Conservation (phyloP, 92 coral and sea anemone species). For the Pocillopora grandis region DNA sequence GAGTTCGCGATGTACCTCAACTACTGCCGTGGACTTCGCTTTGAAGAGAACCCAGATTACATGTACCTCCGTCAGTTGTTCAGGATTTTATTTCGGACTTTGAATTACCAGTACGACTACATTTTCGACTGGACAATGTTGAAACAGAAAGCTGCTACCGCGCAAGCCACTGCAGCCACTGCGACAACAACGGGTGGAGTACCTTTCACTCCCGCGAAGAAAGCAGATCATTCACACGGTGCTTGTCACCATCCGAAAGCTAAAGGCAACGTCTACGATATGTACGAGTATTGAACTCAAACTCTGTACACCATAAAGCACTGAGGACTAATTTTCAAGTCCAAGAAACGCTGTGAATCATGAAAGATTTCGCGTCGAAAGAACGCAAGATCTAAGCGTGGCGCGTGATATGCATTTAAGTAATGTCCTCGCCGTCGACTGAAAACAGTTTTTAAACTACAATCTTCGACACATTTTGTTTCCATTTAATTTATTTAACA, state of each 20-base stretch:
- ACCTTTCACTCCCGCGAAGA: conserved; percentile 66
- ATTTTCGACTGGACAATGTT: conserved; percentile 99
- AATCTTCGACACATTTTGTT: conserved; percentile 8
- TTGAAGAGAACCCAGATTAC: conserved; percentile 96
- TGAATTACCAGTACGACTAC: conserved; percentile 97
- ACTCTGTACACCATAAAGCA: not conserved
- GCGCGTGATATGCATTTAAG: conserved; percentile 20
- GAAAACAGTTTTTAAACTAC: conserved; percentile 9
- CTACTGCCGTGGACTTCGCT: conserved; percentile 95
- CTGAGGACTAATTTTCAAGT: not conserved
- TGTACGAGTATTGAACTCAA: conserved; percentile 55
- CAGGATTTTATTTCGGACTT: conserved; percentile 94
- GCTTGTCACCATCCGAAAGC: conserved; percentile 54
- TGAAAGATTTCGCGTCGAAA: not conserved
- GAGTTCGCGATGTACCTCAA: conserved; percentile 99
- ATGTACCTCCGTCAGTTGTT: conserved; percentile 97
- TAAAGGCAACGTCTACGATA: conserved; percentile 71
- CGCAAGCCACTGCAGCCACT: conserved; percentile 68
- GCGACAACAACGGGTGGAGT: conserved; percentile 60
- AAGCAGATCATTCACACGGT: conserved; percentile 63
- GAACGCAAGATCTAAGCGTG: not conserved
- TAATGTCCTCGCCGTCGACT: not conserved
- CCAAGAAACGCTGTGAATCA: conserved; percentile 22
- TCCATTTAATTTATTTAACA: conserved; percentile 10
- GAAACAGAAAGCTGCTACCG: conserved; percentile 86